phyloP scores from a whole-genome alignment of 1,140 invertebrate species.

The Coptotermes formosanus region DNA sequence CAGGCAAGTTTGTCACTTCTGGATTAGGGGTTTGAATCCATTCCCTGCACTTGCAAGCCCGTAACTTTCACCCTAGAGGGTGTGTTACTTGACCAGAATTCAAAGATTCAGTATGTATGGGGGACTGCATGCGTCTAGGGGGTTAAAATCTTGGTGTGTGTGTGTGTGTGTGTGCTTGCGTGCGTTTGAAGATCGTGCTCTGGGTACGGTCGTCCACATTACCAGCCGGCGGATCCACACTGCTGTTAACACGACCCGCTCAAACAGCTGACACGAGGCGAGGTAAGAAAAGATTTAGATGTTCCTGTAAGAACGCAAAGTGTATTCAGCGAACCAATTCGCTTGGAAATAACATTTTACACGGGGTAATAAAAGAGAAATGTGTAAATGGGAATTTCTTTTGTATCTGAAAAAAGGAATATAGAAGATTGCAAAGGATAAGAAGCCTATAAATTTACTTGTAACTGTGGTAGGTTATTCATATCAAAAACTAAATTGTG shows the following conservation, averaged over 20 bases:
- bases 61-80: neutral
- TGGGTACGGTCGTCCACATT: neutral
- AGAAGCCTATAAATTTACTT: no score
- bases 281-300: neutral
- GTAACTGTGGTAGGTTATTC: no score
- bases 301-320: neutral
- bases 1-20: neutral
- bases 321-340: neutral
- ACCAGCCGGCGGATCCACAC: neutral
- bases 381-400: no score
- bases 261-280: neutral
- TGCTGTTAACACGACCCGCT: neutral
- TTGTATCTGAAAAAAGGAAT: no score
- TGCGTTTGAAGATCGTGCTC: neutral
- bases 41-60: neutral
- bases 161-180: no score
- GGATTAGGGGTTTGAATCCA: neutral
- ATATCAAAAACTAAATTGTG: no score
- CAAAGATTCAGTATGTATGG: neutral
- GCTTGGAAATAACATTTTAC: neutral
- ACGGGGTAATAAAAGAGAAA: neutral
- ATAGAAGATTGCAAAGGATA: no score
- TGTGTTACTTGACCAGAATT: neutral
- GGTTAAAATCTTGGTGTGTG: neutral
- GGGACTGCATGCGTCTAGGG: neutral